Conservation (phyloP, 1,140 invertebrate genomes). For the Acyrthosiphon pisum region DNA sequence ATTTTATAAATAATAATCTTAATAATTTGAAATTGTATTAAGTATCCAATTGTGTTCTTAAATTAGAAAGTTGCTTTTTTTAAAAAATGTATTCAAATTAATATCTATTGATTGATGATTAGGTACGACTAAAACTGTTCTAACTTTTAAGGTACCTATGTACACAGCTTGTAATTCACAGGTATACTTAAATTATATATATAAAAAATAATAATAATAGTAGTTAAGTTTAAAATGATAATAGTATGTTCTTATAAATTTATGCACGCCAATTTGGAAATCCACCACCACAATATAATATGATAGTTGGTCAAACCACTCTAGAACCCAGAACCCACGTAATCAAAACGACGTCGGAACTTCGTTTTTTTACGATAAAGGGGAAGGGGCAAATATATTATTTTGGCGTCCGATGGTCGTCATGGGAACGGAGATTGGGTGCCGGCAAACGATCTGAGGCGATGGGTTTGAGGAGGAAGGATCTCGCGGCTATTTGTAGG, state of each 20-base stretch:
- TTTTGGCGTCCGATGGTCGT: background rate
- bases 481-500: slow-evolving; percentile 56
- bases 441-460: slow-evolving; percentile 28
- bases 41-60: too few relatives aligned
- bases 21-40: too few relatives aligned
- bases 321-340: background rate
- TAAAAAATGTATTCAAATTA: too few relatives aligned
- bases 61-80: too few relatives aligned
- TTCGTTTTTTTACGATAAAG: background rate
- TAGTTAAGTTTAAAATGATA: too few relatives aligned
- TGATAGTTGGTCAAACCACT: background rate
- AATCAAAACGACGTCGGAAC: background rate
- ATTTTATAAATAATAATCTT: background rate
- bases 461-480: slow-evolving; percentile 34
- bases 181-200: too few relatives aligned
- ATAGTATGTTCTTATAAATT: background rate
- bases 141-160: too few relatives aligned
- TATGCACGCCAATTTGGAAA: background rate
- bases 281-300: background rate
- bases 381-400: background rate
- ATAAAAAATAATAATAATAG: too few relatives aligned
- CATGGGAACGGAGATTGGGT: slow-evolving; percentile 35
- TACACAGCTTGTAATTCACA: too few relatives aligned
- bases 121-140: too few relatives aligned
- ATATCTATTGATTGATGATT: too few relatives aligned